phyloP scores from a whole-genome alignment of 2,888 invertebrate species.

The Hipparchia sbordonii region DNA sequence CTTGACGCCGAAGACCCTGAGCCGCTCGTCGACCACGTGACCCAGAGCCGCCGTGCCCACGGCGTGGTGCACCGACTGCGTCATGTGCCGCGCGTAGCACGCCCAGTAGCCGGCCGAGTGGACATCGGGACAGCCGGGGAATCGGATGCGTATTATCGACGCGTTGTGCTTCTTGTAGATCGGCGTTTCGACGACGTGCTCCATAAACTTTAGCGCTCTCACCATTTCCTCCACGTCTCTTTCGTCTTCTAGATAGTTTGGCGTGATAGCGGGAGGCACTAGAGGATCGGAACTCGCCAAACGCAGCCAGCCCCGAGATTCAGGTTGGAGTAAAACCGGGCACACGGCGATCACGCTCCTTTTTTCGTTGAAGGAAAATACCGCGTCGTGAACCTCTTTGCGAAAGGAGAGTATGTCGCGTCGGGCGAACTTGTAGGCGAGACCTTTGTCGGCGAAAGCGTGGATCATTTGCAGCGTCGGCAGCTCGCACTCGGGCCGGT shows the following conservation, averaged over 20 bases:
- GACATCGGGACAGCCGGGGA: slow-evolving; percentile 52
- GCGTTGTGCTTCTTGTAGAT: slow-evolving; percentile 47
- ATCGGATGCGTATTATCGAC: slow-evolving; percentile 45
- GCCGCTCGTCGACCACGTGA: slow-evolving; percentile 52
- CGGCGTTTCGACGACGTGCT: slow-evolving; percentile 47
- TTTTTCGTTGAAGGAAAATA: slow-evolving; percentile 47
- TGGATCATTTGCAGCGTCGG: slow-evolving; percentile 57
- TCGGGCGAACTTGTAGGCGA: slow-evolving; percentile 38
- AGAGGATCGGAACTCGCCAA: slow-evolving; percentile 53
- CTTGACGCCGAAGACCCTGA: slow-evolving; percentile 55
- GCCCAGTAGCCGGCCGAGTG: slow-evolving; percentile 52
- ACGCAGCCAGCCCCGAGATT: slow-evolving; percentile 55
- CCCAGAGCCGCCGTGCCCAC: slow-evolving; percentile 58
- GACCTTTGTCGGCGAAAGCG: slow-evolving; percentile 49
- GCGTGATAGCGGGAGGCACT: slow-evolving; percentile 51
- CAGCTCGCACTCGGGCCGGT: slow-evolving; percentile 51
- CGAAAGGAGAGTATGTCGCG: slow-evolving; percentile 40
- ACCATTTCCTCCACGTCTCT: slow-evolving; percentile 55
- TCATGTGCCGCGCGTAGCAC: slow-evolving; percentile 64
- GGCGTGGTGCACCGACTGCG: slow-evolving; percentile 55
- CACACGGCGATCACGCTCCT: slow-evolving; percentile 49
- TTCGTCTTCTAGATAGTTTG: slow-evolving; percentile 56
- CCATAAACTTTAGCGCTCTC: slow-evolving; percentile 51
- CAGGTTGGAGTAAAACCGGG: slow-evolving; percentile 53
- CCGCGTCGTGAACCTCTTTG: slow-evolving; percentile 48